A percentile compares a stretch with the other conserved stretches of the same genome.
Conservation (phyloP, 2,888 invertebrate genomes). For the Periphyllus acericola region DNA sequence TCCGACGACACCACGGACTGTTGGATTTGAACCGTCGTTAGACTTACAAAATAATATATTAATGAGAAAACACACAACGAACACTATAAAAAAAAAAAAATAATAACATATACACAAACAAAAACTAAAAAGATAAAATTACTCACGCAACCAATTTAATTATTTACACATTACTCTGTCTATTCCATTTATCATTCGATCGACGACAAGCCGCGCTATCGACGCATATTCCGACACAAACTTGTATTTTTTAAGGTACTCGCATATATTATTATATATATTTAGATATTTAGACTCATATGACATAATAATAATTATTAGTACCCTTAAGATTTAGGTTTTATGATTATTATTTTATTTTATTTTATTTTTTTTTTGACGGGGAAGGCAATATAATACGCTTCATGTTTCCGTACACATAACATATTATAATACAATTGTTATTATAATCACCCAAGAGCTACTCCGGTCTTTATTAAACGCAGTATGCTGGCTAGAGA, state of each 20-base stretch:
- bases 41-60: conserved; percentile 14
- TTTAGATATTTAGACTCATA: conserved; percentile 19
- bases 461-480: conserved; percentile 1
- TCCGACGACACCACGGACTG: conserved; percentile 19
- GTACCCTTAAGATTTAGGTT: conserved; percentile 26
- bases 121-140: not conserved
- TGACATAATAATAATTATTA: not conserved
- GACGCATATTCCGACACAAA: not conserved
- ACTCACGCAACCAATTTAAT: not conserved
- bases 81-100: not conserved
- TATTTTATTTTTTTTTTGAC: conserved; percentile 26
- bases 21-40: conserved; percentile 40
- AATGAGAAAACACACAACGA: not conserved
- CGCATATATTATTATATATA: conserved; percentile 9
- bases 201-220: conserved; percentile 18
- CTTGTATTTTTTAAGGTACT: conserved; percentile 13
- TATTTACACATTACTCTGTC: conserved; percentile 9
- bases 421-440: conserved; percentile 11
- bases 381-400: conserved; percentile 80
- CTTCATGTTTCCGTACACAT: conserved; percentile 69
- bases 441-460: not conserved
- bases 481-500: not conserved
- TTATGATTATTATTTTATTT: conserved; percentile 40
- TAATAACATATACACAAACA: not conserved
- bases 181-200: conserved; percentile 3